phyloP scores from a whole-genome alignment of 2,888 invertebrate species.

The Lasioglossum malachurum region DNA sequence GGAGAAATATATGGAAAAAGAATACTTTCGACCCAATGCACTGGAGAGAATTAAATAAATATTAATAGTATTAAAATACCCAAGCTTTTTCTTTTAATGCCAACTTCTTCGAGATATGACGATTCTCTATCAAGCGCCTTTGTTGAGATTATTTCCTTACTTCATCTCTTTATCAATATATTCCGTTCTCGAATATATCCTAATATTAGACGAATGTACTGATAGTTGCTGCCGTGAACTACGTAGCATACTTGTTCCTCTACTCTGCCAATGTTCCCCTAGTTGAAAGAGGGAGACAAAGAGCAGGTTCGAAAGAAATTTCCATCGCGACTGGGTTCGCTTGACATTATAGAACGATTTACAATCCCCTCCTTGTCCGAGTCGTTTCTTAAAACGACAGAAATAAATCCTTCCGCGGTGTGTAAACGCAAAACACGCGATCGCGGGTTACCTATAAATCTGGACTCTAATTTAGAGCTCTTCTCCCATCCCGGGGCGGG shows the following conservation, averaged over 20 bases:
- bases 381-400: conserved; percentile 44
- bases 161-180: too few relatives aligned
- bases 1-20: too few relatives aligned
- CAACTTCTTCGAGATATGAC: too few relatives aligned
- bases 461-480: conserved; percentile 34
- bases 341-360: conserved; percentile 33
- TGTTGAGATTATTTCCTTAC: too few relatives aligned
- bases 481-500: neutral
- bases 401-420: conserved; percentile 41
- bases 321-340: neutral
- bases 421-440: conserved; percentile 39
- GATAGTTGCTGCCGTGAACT: neutral
- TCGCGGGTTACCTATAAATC: conserved; percentile 41
- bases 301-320: conserved; percentile 17
- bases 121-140: too few relatives aligned
- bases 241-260: neutral
- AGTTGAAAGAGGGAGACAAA: neutral
- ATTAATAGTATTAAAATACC: too few relatives aligned
- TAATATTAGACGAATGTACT: too few relatives aligned
- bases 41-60: too few relatives aligned
- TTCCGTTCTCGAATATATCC: too few relatives aligned
- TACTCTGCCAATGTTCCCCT: neutral
- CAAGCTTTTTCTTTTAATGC: too few relatives aligned
- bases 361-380: conserved; percentile 29
- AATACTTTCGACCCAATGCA: too few relatives aligned